phyloP scores from a whole-genome alignment of 2,113 vertebrate genomes.

The Indri indri region DNA sequence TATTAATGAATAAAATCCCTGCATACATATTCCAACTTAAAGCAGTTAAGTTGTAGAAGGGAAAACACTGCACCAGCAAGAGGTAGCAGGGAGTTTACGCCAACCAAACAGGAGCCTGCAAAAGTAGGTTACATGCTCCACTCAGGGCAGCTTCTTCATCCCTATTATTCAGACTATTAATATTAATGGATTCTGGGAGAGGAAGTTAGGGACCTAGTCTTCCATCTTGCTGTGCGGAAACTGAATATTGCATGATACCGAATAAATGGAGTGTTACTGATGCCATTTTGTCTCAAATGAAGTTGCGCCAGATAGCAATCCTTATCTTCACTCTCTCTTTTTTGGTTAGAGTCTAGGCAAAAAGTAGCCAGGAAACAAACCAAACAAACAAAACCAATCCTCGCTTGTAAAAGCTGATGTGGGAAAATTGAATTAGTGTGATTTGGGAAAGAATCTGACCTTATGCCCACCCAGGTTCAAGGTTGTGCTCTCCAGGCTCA shows the following conservation, averaged over 20 bases:
- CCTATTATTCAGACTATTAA: slow-evolving; percentile 82
- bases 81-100: slow-evolving; percentile 65
- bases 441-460: neutral
- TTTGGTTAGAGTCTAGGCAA: neutral
- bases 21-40: slow-evolving; percentile 72
- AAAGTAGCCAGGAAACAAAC: neutral
- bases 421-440: neutral
- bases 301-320: slow-evolving; percentile 2
- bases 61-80: slow-evolving; percentile 74
- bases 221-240: slow-evolving; percentile 68
- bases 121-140: slow-evolving; percentile 42
- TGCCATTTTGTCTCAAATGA: slow-evolving; percentile 58
- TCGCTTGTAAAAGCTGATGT: neutral
- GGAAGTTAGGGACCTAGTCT: slow-evolving; percentile 64
- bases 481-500: fast-evolving
- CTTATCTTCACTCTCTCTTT: neutral
- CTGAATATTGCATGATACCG: slow-evolving; percentile 62
- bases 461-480: neutral
- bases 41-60: slow-evolving; percentile 71
- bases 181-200: slow-evolving; percentile 79
- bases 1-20: slow-evolving; percentile 77
- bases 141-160: slow-evolving; percentile 3
- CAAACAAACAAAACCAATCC: neutral
- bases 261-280: slow-evolving; percentile 72
- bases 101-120: slow-evolving; percentile 35